These are phyloP conservation scores for Phaonia tiefii DNA, from an alignment of 2,888 invertebrate species.

Conservation along the genomic window DNA sequence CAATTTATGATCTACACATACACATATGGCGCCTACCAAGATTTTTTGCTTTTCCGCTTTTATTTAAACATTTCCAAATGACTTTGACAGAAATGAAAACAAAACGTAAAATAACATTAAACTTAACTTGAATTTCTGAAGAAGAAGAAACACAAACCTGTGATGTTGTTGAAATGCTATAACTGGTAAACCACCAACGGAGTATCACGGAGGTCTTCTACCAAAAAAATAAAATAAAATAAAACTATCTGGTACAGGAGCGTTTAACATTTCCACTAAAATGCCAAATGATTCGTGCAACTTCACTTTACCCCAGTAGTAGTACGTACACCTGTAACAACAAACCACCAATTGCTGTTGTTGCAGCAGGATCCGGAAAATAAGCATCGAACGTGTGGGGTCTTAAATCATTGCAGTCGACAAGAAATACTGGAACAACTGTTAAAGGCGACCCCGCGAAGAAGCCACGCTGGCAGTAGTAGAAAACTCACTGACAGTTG, in stretches of 20 bases:
- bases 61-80: conserved; percentile 4
- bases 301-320: conserved; percentile 46
- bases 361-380: conserved; percentile 48
- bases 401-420: conserved; percentile 57
- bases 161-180: conserved; percentile 63
- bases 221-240: background rate
- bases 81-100: conserved; percentile 24
- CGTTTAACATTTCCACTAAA: conserved; percentile 25
- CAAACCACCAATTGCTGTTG: conserved; percentile 40
- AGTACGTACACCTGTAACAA: conserved; percentile 60
- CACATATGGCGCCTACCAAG: conserved; percentile 55
- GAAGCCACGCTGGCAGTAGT: conserved; percentile 3
- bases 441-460: conserved; percentile 37
- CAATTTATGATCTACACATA: conserved; percentile 4
- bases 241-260: conserved; percentile 9
- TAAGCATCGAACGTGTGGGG: conserved; percentile 62
- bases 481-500: conserved; percentile 55
- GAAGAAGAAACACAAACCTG: conserved; percentile 52
- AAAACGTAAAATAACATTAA: conserved; percentile 17
- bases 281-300: conserved; percentile 24
- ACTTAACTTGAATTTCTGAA: conserved; percentile 16
- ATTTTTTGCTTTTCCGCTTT: conserved; percentile 35
- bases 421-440: too few species aligned
- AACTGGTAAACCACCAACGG: conserved; percentile 50
- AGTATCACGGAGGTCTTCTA: conserved; percentile 55